A percentile compares a stretch with the other conserved stretches of the same genome.
Evolutionary conservation across 2,888 invertebrate species (phyloP).

Genomic region (Dioctria linearis): DNA sequence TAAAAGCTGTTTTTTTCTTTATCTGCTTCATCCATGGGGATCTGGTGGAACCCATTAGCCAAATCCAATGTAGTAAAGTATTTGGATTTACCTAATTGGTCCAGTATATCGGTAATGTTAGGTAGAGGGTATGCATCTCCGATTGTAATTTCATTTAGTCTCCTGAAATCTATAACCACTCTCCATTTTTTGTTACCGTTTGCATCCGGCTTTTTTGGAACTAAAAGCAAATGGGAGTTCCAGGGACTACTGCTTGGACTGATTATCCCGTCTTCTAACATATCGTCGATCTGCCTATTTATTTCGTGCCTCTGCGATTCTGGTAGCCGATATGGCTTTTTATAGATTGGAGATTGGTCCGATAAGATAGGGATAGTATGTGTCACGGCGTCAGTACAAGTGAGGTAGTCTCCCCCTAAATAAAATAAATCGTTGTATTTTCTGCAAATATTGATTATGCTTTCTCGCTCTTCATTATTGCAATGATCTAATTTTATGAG

Average conservation of each 20-base stretch:
- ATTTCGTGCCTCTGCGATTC: constrained; percentile 42
- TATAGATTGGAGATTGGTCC: constrained; percentile 36
- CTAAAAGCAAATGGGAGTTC: constrained; percentile 60
- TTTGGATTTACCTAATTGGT: too few relatives aligned
- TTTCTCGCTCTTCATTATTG: constrained; percentile 62
- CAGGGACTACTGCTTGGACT: constrained; percentile 60
- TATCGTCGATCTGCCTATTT: constrained; percentile 61
- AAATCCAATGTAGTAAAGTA: too few relatives aligned
- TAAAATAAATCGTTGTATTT: too few relatives aligned
- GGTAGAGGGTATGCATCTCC: too few relatives aligned
- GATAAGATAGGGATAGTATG: too few relatives aligned
- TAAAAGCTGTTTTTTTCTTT: too few relatives aligned
- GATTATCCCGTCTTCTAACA: constrained; percentile 63
- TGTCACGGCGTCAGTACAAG: too few relatives aligned
- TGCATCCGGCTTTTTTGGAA: constrained; percentile 64
- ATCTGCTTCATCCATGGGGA: too few relatives aligned
- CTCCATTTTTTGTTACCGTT: constrained; percentile 62
- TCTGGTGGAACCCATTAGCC: too few relatives aligned
- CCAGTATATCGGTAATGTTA: neutral
- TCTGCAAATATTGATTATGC: constrained; percentile 59
- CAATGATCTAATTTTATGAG: constrained; percentile 49
- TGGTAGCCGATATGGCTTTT: constrained; percentile 52
- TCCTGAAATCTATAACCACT: constrained; percentile 66
- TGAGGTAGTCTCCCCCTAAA: too few relatives aligned
- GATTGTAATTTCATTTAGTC: constrained; percentile 63